A percentile compares a stretch with the other conserved stretches of the same genome.
These are phyloP conservation scores for Torymus auratus DNA, from an alignment of 2,888 invertebrate species.

Conservation along the genomic window DNA sequence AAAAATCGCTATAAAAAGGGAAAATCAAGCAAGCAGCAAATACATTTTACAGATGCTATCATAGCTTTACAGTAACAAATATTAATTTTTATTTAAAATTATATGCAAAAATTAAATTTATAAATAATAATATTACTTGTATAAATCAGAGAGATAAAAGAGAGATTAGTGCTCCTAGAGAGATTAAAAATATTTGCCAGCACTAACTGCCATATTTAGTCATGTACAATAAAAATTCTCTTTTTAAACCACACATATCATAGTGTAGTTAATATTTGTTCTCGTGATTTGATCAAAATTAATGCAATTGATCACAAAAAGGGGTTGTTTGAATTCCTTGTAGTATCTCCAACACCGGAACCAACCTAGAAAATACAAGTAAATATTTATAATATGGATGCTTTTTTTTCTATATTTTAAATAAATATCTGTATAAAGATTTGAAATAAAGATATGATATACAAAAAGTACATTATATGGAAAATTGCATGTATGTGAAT, in stretches of 20 bases:
- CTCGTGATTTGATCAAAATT: conserved; percentile 66
- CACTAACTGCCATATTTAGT: conserved; percentile 72
- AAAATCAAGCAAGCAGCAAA: conserved; percentile 53
- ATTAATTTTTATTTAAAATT: conserved; percentile 73
- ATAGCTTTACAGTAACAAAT: conserved; percentile 70
- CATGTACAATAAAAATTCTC: conserved; percentile 71
- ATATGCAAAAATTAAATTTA: conserved; percentile 72
- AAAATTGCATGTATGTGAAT: no score
- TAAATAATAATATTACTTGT: conserved; percentile 74
- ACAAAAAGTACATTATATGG: no score
- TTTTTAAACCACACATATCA: conserved; percentile 71
- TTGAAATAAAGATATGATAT: no score
- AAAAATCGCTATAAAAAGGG: conserved; percentile 55
- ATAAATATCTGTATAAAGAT: no score
- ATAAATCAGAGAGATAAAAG: conserved; percentile 65
- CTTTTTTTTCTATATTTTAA: no score
- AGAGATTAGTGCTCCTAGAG: conserved; percentile 71
- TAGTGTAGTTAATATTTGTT: conserved; percentile 70
- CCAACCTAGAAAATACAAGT: conserved; percentile 68
- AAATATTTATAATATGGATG: background rate
- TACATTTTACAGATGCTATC: conserved; percentile 48
- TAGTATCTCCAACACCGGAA: conserved; percentile 71
- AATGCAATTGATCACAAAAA: conserved; percentile 78
- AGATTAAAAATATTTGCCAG: conserved; percentile 69
- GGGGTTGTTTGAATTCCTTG: conserved; percentile 80